Percentiles rank a stretch among this genome's conserved stretches.
phyloP scores from a whole-genome alignment of 2,113 vertebrate species.

The Platycercus adscitus region DNA sequence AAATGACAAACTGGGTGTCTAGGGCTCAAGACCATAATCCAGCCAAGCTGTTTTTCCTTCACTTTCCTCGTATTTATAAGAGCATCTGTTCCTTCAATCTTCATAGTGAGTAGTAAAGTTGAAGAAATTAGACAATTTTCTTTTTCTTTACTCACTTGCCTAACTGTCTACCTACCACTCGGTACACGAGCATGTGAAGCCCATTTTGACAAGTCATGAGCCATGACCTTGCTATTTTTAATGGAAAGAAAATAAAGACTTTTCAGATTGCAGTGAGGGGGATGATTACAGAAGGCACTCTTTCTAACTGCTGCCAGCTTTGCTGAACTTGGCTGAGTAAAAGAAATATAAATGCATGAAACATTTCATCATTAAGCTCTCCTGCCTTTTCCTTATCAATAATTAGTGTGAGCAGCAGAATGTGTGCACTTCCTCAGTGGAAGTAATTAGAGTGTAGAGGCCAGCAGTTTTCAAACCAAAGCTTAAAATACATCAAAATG shows the following conservation, averaged over 20 bases:
- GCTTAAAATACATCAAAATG: not conserved
- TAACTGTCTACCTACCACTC: not conserved
- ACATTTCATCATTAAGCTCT: not conserved
- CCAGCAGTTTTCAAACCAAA: slow-evolving; percentile 35
- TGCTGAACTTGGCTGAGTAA: not conserved
- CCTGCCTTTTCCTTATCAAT: slow-evolving; percentile 10
- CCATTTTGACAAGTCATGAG: not conserved
- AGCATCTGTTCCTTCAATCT: not conserved
- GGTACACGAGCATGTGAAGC: fast-evolving
- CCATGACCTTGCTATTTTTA: not conserved
- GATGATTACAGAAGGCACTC: not conserved
- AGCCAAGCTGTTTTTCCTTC: not conserved
- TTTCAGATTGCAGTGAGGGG: not conserved
- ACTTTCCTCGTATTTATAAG: not conserved
- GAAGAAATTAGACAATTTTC: not conserved
- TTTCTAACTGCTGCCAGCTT: not conserved
- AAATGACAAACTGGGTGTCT: not conserved
- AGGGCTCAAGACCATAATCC: not conserved
- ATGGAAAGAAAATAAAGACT: not conserved
- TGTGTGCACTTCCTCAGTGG: not conserved
- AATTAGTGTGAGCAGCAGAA: slow-evolving; percentile 30
- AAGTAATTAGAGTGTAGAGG: not conserved
- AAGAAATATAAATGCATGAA: not conserved
- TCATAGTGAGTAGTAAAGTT: not conserved
- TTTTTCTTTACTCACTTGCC: not conserved